Evolutionary conservation across 2,888 invertebrate genomes (phyloP), one percentile per base, ranked within the genome.

Genomic region (Mayetiola destructor): DNA sequence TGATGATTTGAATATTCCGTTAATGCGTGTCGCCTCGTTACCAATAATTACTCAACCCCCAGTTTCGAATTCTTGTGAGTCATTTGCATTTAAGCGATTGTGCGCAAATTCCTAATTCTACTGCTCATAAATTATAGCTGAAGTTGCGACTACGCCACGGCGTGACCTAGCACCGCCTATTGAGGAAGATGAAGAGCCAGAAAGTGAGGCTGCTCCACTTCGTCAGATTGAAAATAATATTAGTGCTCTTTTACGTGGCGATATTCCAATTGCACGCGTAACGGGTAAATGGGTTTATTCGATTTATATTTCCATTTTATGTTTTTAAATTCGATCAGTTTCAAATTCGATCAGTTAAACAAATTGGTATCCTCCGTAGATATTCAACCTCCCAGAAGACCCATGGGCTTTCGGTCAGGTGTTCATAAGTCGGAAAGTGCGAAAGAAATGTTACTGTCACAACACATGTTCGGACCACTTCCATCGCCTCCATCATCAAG

Each of bases 371-470:
- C 40, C 6, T 20, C n/a, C 4, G n/a, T 36, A 57, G 58, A 59
- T 39, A 39, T 66, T 57, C 68, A 68, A 62, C 58, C 56, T 40
- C 64, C 67, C 18, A 66, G 71, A 61, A 68, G 73, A 42, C 66
- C 72, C 56, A 61, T 73, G 48, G 72, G 71, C 59, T 72, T 72
- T 66, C 69, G 80, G 64, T 69, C 71, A 40, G 82, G 84, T 62
- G 83, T 84, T 68, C 84, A 84, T 66, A 84, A 84, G 68, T 84
- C 84, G 16, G 82, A 83, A 64, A 84, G 84, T 67, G 82, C 83
- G 59, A 84, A 84, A 68, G 84, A 84, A 66, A 82, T 82, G 75
- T 74, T 72, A 59, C 61, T 73, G 27, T 73, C 72, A 21, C 73
- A 73, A 60, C 66, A 65, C 60, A 16, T 58, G 35, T 68, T 73